A percentile compares a stretch with the other conserved stretches of the same genome.
These are phyloP conservation scores for Babylonia areolata DNA, from an alignment of 1,140 invertebrate species.

Conservation along the genomic window DNA sequence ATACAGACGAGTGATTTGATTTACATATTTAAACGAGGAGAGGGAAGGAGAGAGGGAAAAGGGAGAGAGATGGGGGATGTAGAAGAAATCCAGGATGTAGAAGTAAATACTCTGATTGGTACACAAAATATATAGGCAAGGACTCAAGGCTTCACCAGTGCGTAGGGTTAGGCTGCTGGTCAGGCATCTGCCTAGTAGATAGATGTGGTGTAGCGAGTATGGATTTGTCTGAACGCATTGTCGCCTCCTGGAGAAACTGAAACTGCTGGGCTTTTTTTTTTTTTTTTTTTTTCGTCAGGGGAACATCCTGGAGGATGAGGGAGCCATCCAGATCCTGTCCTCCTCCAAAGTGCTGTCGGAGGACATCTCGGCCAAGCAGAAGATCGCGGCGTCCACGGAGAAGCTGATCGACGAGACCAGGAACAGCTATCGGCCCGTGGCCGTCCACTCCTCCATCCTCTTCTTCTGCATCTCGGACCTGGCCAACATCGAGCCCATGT, in stretches of 20 bases:
- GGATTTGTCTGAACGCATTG: too few species aligned
- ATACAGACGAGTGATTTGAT: too few species aligned
- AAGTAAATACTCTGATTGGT: too few species aligned
- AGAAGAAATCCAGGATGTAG: not conserved
- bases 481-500: constrained; percentile 77
- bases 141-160: too few species aligned
- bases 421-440: constrained; percentile 74
- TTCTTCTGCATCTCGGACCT: constrained; percentile 77
- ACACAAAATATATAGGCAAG: too few species aligned
- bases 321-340: constrained; percentile 65
- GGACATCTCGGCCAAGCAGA: constrained; percentile 66
- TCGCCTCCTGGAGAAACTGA: too few species aligned
- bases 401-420: constrained; percentile 75
- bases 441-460: constrained; percentile 74
- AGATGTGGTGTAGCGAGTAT: too few species aligned
- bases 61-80: too few species aligned
- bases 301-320: constrained; percentile 70
- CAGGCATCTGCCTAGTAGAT: too few species aligned
- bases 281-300: constrained; percentile 56
- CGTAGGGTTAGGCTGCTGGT: too few species aligned
- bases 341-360: constrained; percentile 64
- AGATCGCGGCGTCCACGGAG: constrained; percentile 73
- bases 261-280: not conserved
- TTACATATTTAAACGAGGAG: too few species aligned
- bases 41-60: too few species aligned